Evolutionary conservation across 2,888 invertebrate species (phyloP), one percentile per base, ranked within the genome.

Genomic region (Epirrhoe alternata): DNA sequence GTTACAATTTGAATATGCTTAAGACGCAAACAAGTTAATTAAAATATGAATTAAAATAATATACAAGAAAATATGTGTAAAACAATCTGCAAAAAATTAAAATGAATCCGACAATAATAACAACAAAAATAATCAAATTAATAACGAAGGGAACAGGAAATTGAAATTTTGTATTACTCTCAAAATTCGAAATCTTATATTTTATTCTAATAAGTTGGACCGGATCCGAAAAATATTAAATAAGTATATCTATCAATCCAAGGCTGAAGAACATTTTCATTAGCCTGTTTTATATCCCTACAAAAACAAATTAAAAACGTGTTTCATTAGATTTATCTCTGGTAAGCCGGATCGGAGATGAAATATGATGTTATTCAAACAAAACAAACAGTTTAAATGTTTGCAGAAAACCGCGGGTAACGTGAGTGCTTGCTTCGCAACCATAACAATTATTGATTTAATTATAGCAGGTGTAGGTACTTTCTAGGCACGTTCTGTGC

Each of bases 341-440:
- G 38, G 52, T 61, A 61, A 63, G 62, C 65, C 50, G 64, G 56
- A 60, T 68, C 54, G 61, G 33, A 58, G 49, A 68, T 61, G 54
- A 64, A 50, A 81, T 81, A 80, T 75, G 47, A 65, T 57, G 69
- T 70, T 77, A 81, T 60, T 78, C 73, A 72, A 74, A 77, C 65
- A 63, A 77, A 77, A 77, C 74, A 80, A 80, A 82, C 77, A 79
- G 68, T 64, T 59, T 58, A 71, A 60, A 64, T 76, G 77, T 81
- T 55, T 72, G 70, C 74, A 72, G 71, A 76, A 70, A 53, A 73
- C 71, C 72, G 64, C 62, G 70, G 61, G 76, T 63, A 79, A 86
- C 81, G 83, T 80, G 82, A 80, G 79, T 82, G 72, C 72, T 66
- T 69, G 72, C 75, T 77, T 80, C 64, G 72, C 78, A 76, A 79